Evolutionary conservation across 2,113 vertebrate species (phyloP).

Genomic region (Gobio gobio): DNA sequence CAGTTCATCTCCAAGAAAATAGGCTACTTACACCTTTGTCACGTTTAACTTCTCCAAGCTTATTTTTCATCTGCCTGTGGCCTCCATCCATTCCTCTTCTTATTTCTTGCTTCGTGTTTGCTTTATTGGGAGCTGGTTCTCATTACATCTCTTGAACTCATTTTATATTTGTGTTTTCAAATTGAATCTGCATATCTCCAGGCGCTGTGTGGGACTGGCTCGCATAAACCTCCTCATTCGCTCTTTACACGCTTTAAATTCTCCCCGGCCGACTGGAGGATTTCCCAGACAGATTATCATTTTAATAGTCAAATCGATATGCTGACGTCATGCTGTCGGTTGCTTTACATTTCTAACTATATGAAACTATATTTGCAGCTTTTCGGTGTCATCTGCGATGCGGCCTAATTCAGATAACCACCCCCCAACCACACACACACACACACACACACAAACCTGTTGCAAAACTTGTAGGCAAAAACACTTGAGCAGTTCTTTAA

Average conservation of each 20-base stretch:
- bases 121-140: not conserved
- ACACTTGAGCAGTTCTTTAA: not conserved
- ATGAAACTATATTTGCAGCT: not conserved
- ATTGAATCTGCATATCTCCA: constrained; percentile 15
- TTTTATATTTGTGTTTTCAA: constrained; percentile 31
- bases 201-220: constrained; percentile 2
- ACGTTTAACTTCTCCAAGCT: not conserved
- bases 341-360: not conserved
- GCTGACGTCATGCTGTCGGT: not conserved
- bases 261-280: constrained; percentile 1
- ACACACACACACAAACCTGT: not conserved
- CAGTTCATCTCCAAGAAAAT: not conserved
- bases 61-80: not conserved
- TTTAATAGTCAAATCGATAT: constrained; percentile 9
- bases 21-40: not conserved
- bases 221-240: not conserved
- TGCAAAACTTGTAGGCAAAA: not conserved
- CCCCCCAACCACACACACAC: not conserved
- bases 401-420: not conserved
- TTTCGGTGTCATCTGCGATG: not conserved
- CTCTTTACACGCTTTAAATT: not conserved
- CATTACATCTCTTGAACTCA: constrained; percentile 27
- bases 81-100: not conserved
- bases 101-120: not conserved
- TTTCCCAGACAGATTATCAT: constrained; percentile 25